Conservation (phyloP, 2,888 invertebrate species). For the Eudemis profundana region DNA sequence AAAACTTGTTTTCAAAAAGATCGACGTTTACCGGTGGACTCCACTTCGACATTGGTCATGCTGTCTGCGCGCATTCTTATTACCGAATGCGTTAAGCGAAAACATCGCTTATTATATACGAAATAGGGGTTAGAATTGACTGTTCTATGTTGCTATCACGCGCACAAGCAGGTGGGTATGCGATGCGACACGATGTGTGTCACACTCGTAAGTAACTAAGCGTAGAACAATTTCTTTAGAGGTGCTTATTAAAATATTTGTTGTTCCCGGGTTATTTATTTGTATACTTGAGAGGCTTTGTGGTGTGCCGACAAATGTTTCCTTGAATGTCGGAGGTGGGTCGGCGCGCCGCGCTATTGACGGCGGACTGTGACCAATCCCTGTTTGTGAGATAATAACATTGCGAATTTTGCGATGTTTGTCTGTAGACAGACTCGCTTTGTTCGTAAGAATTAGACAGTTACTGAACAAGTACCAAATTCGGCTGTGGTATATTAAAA, state of each 20-base stretch:
- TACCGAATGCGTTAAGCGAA: conserved; percentile 49
- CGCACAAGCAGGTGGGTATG: conserved; percentile 64
- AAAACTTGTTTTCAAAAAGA: conserved; percentile 78
- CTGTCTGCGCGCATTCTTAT: conserved; percentile 65
- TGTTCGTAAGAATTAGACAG: conserved; percentile 43
- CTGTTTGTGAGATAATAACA: conserved; percentile 71
- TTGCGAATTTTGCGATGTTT: conserved; percentile 69
- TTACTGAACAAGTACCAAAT: conserved; percentile 1
- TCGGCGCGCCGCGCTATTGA: conserved; percentile 52
- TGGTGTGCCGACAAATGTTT: conserved; percentile 68
- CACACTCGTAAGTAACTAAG: conserved; percentile 72
- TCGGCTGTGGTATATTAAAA: not conserved
- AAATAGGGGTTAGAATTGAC: conserved; percentile 48
- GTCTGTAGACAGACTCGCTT: conserved; percentile 42
- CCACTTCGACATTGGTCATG: conserved; percentile 76
- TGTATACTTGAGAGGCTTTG: conserved; percentile 79
- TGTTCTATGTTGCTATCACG: conserved; percentile 44
- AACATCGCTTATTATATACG: conserved; percentile 48
- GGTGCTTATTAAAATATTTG: conserved; percentile 85
- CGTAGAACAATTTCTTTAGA: conserved; percentile 78
- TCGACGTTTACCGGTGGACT: conserved; percentile 67
- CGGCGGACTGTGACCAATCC: conserved; percentile 79
- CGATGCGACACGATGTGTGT: conserved; percentile 62
- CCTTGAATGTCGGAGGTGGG: conserved; percentile 68
- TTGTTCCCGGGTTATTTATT: conserved; percentile 83